Evolutionary conservation across 2,797 vertebrate species (phyloP), one percentile per base, ranked within the genome.

Genomic region (Coranthus polyacanthus): DNA sequence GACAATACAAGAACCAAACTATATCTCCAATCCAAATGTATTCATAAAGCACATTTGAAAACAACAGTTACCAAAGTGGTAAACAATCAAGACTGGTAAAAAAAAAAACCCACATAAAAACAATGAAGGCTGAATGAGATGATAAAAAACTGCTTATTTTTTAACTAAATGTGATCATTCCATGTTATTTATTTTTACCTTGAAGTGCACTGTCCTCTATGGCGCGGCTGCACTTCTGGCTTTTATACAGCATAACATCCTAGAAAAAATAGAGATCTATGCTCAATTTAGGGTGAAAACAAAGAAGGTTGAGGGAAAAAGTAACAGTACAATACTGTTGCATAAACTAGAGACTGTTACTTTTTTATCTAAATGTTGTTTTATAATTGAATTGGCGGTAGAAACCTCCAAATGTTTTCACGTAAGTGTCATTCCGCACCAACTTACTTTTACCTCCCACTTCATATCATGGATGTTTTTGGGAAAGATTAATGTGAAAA

Each of bases 221-320:
- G 5, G 77, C 67, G 63, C 67, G 70, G 45, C 87, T 74, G 32
- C 68, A 86, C 32, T 84, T 75, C 6, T 62, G 75, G 50, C 84
- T 79, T 71, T 85, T 92, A 74, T 68, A 78, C 53, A 86, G 41
- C 89, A 91, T 69, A 36, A 86, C 74, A 22, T 92, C 90, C 91
- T 92, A 43, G n/a, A 39, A 34, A 24, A 55, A 54, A 18, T 1
- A 26, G 22, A 20, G 16, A 39, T 54, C 13, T 20, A 8, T 38
- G 2, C 12, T 15, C 13, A 13, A 37, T 16, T 38, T 7, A 2
- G 17, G 5, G 15, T 41, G 1, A 50, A 59, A 29, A 26, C 12
- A 24, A n/a, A n/a, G n/a, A n/a, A 36, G 0, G 7, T 13, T 24
- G 6, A 24, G 17, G 1, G 20, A n/a, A 26, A 56, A 20, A 0